A percentile compares a stretch with the other conserved stretches of the same genome.
Evolutionary conservation across 2,888 invertebrate genomes (phyloP).

Genomic region (Caenorhabditis zanzibari): DNA sequence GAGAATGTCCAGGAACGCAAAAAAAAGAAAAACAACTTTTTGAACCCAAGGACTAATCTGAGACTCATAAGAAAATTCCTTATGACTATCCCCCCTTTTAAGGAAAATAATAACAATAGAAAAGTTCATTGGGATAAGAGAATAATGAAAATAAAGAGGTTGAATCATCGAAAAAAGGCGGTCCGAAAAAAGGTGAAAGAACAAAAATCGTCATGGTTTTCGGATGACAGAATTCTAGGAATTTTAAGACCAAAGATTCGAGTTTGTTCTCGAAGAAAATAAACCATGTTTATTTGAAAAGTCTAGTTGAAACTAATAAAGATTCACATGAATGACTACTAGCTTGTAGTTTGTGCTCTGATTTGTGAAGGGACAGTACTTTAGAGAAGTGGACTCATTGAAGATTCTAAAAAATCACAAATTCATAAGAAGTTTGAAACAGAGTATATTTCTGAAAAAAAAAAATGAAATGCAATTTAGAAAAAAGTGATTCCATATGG

Average conservation of each 20-base stretch:
- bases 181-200: not conserved
- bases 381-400: too few relatives aligned
- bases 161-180: constrained; percentile 38
- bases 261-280: not conserved
- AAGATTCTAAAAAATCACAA: too few relatives aligned
- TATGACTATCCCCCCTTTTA: constrained; percentile 4
- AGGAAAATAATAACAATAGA: constrained; percentile 21
- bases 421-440: too few relatives aligned
- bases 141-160: constrained; percentile 20
- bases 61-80: not conserved
- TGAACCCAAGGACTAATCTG: not conserved
- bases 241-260: not conserved
- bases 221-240: not conserved
- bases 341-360: too few relatives aligned
- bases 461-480: too few relatives aligned
- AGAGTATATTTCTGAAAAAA: too few relatives aligned
- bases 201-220: not conserved
- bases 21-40: not conserved
- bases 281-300: not conserved
- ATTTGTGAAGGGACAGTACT: too few relatives aligned
- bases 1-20: not conserved
- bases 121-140: constrained; percentile 23
- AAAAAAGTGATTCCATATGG: too few relatives aligned
- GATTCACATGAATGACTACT: too few relatives aligned
- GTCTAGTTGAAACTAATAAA: too few relatives aligned